phyloP scores from a whole-genome alignment of 2,888 invertebrate species.

The Cataglyphis cursor region DNA sequence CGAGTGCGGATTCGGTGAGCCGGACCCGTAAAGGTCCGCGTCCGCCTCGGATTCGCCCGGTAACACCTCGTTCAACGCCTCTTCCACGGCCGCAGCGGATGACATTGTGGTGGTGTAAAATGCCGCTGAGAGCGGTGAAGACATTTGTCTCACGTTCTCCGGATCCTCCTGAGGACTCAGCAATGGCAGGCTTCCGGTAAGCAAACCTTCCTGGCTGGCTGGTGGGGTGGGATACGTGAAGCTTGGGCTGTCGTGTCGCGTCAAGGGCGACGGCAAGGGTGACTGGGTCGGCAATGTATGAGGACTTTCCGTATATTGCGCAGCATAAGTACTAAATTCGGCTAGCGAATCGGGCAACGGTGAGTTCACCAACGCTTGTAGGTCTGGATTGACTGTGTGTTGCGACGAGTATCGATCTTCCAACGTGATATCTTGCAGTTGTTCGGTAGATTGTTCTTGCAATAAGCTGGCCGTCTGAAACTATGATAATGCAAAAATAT shows the following conservation, averaged over 20 bases:
- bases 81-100: conserved; percentile 95
- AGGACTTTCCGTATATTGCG: conserved; percentile 85
- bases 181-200: conserved; percentile 88
- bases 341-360: conserved; percentile 93
- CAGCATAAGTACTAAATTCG: conserved; percentile 93
- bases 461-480: conserved; percentile 85
- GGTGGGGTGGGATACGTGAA: conserved; percentile 95
- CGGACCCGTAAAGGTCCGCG: conserved; percentile 86
- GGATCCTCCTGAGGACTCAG: conserved; percentile 87
- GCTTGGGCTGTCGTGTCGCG: conserved; percentile 91
- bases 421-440: conserved; percentile 86
- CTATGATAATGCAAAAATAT: conserved; percentile 68
- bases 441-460: conserved; percentile 85
- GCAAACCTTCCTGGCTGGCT: conserved; percentile 94
- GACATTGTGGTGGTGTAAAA: conserved; percentile 95
- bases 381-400: conserved; percentile 90
- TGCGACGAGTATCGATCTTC: conserved; percentile 87
- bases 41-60: conserved; percentile 91
- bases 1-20: conserved; percentile 87
- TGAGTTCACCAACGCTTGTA: conserved; percentile 93
- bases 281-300: conserved; percentile 88
- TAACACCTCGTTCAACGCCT: conserved; percentile 94
- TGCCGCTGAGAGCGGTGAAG: conserved; percentile 93
- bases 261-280: conserved; percentile 90
- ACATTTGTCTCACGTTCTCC: conserved; percentile 91